These are phyloP conservation scores for Hofmannophila pseudospretella DNA, from an alignment of 2,888 invertebrate genomes.

Conservation along the genomic window DNA sequence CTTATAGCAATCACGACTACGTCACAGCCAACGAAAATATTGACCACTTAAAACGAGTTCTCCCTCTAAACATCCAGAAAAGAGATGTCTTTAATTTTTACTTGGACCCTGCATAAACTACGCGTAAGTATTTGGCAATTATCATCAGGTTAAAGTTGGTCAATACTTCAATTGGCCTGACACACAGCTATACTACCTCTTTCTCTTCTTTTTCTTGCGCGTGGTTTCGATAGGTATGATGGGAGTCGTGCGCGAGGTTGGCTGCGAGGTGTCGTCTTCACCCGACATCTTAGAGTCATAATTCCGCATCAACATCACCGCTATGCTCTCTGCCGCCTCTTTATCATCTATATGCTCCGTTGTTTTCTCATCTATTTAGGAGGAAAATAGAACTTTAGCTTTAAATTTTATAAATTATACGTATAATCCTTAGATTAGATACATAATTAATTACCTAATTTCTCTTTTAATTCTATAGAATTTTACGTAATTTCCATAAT, in stretches of 20 bases:
- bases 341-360: slow-evolving; percentile 49
- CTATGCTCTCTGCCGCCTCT: slow-evolving; percentile 50
- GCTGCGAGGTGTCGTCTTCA: slow-evolving; percentile 71
- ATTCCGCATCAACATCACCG: slow-evolving; percentile 48
- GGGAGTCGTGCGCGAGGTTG: slow-evolving; percentile 59
- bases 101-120: no score
- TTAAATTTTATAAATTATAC: no score
- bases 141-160: neutral
- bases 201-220: slow-evolving; percentile 66
- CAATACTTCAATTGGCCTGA: neutral
- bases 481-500: no score
- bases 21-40: neutral
- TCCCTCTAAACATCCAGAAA: no score
- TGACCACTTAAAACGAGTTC: no score
- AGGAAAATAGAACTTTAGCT: no score
- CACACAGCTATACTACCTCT: slow-evolving; percentile 47
- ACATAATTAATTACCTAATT: no score
- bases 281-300: slow-evolving; percentile 57
- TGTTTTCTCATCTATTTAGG: slow-evolving; percentile 47
- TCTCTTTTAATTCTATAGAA: no score
- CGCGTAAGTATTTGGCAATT: no score
- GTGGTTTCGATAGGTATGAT: slow-evolving; percentile 48
- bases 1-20: neutral
- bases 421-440: no score
- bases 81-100: no score